phyloP scores from a whole-genome alignment of 2,888 invertebrate species.

The Yponomeuta plumbellus region DNA sequence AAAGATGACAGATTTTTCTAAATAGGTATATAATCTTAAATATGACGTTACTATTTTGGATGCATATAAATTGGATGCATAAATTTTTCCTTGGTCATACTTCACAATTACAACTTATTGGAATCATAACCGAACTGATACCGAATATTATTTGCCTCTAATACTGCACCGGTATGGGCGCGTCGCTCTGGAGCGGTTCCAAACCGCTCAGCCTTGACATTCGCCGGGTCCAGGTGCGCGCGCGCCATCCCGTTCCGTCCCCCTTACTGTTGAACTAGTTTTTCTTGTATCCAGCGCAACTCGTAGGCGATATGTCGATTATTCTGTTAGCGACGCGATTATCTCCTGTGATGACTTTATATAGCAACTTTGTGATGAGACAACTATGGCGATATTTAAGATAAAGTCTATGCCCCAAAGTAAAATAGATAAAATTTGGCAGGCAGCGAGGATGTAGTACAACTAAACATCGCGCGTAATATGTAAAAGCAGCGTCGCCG shows the following conservation, averaged over 20 bases:
- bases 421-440: not conserved
- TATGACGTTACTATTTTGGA: no score
- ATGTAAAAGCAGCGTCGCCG: not conserved
- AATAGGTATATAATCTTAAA: not conserved
- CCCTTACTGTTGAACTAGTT: conserved; percentile 36
- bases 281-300: conserved; percentile 38
- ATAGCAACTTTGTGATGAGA: conserved; percentile 23
- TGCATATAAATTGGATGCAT: no score
- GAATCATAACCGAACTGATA: no score
- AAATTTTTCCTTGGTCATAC: no score
- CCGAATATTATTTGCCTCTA: no score
- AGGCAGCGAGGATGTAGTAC: not conserved
- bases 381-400: conserved; percentile 17
- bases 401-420: not conserved
- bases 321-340: not conserved
- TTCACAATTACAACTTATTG: no score
- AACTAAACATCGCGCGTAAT: not conserved
- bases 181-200: conserved; percentile 55
- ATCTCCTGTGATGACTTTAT: not conserved
- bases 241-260: conserved; percentile 38
- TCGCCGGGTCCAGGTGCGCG: conserved; percentile 56
- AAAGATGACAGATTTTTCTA: not conserved
- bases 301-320: conserved; percentile 14
- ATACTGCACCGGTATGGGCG: no score
- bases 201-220: conserved; percentile 69